Evolutionary conservation across 2,888 invertebrate species (phyloP).

Genomic region (Sesamia inferens): DNA sequence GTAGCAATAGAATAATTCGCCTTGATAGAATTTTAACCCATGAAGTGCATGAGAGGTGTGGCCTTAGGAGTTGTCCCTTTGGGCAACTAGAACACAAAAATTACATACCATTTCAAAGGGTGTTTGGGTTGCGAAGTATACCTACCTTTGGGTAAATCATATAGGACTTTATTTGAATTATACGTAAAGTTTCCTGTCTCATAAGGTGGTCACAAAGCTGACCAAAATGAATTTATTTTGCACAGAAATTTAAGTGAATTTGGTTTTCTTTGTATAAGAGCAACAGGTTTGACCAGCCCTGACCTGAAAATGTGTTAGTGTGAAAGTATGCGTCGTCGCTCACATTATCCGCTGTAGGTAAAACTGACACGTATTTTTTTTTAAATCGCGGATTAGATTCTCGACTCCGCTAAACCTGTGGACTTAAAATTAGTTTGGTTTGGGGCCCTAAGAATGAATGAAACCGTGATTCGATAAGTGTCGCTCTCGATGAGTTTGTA

Average conservation of each 20-base stretch:
- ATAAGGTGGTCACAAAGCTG: not conserved
- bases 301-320: slow-evolving; percentile 37
- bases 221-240: not conserved
- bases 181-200: not conserved
- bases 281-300: slow-evolving; percentile 17
- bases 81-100: not conserved
- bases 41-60: not conserved
- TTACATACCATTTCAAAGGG: not conserved
- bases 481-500: not conserved
- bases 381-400: slow-evolving; percentile 9
- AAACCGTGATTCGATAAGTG: not conserved
- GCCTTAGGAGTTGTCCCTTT: not conserved
- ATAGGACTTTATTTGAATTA: not conserved
- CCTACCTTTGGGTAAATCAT: no score
- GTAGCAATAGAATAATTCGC: not conserved
- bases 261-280: not conserved
- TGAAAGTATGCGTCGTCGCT: slow-evolving; percentile 37
- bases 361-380: slow-evolving; percentile 25
- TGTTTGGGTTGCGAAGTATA: not conserved
- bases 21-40: not conserved
- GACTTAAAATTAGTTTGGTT: not conserved
- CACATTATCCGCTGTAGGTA: slow-evolving; percentile 28
- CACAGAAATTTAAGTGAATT: not conserved
- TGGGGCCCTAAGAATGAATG: not conserved
- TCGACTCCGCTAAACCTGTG: not conserved